Evolutionary conservation across 2,113 vertebrate species (phyloP).

Genomic region (Uropsilus gracilis): DNA sequence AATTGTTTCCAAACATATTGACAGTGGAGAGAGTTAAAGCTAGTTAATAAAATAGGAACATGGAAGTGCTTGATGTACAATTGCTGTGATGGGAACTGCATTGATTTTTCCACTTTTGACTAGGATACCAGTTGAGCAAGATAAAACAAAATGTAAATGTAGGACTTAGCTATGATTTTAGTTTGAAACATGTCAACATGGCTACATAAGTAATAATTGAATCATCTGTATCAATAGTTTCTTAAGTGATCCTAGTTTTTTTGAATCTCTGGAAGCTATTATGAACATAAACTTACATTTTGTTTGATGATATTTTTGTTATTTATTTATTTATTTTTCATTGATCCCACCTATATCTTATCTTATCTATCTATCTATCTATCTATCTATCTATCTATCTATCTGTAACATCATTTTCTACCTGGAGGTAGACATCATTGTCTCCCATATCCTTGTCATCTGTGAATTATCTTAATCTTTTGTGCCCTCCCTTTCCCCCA

Average conservation of each 20-base stretch:
- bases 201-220: neutral
- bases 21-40: neutral
- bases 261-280: neutral
- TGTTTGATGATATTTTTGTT: too few species aligned
- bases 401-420: too few species aligned
- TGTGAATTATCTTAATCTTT: too few species aligned
- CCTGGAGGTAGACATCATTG: too few species aligned
- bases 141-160: neutral
- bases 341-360: too few species aligned
- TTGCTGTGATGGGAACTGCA: neutral
- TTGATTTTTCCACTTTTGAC: neutral
- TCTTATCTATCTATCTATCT: too few species aligned
- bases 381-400: too few species aligned
- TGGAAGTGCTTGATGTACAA: neutral
- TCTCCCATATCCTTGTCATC: too few species aligned
- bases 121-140: neutral
- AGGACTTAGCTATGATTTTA: neutral
- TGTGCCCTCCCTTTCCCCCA: too few species aligned
- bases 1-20: neutral
- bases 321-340: too few species aligned
- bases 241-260: neutral
- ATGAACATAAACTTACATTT: constrained; percentile 18
- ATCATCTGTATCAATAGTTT: neutral
- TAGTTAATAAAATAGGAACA: neutral
- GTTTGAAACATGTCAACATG: neutral